Evolutionary conservation across 2,888 invertebrate species (phyloP).

Genomic region (Syrista parreyssii): DNA sequence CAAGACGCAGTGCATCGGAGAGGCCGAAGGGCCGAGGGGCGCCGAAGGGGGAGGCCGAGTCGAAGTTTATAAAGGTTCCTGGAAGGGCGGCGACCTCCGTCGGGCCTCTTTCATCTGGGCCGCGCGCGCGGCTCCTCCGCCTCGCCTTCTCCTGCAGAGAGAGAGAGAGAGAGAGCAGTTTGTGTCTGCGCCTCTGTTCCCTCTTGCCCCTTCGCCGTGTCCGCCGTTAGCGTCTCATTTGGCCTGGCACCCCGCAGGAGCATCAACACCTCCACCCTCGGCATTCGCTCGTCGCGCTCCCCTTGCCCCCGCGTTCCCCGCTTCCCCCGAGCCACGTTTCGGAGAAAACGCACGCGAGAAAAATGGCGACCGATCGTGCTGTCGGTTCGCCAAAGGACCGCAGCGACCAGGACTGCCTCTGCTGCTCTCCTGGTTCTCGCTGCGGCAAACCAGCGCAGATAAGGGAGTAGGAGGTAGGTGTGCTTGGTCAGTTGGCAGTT

Average conservation of each 20-base stretch:
- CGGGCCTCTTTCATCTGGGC: conserved; percentile 61
- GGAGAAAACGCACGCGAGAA: too few relatives aligned
- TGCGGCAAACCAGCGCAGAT: too few relatives aligned
- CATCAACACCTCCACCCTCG: too few relatives aligned
- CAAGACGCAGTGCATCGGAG: too few relatives aligned
- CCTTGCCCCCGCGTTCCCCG: too few relatives aligned
- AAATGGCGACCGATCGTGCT: too few relatives aligned
- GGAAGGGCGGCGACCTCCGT: conserved; percentile 63
- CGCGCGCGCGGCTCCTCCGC: conserved; percentile 36
- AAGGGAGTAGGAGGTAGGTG: not conserved
- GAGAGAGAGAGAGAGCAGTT: not conserved
- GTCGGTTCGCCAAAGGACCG: too few relatives aligned
- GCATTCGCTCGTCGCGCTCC: too few relatives aligned
- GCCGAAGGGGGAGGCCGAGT: not conserved
- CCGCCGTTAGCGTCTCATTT: not conserved
- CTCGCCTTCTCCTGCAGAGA: conserved; percentile 24
- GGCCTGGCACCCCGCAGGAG: too few relatives aligned
- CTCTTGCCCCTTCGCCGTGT: not conserved
- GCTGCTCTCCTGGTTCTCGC: too few relatives aligned
- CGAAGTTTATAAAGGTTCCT: conserved; percentile 59
- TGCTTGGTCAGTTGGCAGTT: not conserved
- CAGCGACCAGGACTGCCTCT: too few relatives aligned
- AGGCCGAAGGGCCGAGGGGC: not conserved
- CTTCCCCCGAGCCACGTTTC: too few relatives aligned
- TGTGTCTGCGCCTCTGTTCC: not conserved